Conservation (phyloP, 2,113 vertebrate species). For the Puffinus mauretanicus region DNA sequence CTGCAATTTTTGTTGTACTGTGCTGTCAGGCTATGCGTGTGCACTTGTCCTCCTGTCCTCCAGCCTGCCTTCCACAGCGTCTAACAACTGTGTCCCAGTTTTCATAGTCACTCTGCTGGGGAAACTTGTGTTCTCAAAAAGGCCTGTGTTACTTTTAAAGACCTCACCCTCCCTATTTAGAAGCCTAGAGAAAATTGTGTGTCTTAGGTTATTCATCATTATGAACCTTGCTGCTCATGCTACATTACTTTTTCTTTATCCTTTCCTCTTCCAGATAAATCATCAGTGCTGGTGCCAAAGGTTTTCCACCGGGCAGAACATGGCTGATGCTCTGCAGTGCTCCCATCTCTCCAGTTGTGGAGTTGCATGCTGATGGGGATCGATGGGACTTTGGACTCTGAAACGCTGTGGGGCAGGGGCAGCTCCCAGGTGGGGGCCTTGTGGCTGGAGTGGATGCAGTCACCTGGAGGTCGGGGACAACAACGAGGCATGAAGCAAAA, state of each 20-base stretch:
- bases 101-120: neutral
- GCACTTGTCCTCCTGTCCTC: neutral
- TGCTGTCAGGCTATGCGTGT: neutral
- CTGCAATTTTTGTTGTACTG: neutral
- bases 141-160: neutral
- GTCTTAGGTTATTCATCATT: neutral
- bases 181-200: neutral
- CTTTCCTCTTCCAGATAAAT: conserved; percentile 51
- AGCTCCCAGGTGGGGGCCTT: neutral
- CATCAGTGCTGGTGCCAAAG: conserved; percentile 48
- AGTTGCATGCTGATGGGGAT: neutral
- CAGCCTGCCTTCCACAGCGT: neutral
- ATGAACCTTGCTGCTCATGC: neutral
- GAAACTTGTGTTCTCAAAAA: neutral
- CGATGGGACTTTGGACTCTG: conserved; percentile 42
- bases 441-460: conserved; percentile 1
- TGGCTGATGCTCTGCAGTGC: conserved; percentile 51
- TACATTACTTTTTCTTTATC: neutral
- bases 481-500: neutral
- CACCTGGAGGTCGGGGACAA: neutral
- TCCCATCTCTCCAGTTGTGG: conserved; percentile 23
- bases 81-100: conserved; percentile 5
- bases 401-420: conserved; percentile 4
- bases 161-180: neutral
- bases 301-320: conserved; percentile 42